Conservation (phyloP, 2,888 invertebrate genomes). For the Hypercompe scribonia region DNA sequence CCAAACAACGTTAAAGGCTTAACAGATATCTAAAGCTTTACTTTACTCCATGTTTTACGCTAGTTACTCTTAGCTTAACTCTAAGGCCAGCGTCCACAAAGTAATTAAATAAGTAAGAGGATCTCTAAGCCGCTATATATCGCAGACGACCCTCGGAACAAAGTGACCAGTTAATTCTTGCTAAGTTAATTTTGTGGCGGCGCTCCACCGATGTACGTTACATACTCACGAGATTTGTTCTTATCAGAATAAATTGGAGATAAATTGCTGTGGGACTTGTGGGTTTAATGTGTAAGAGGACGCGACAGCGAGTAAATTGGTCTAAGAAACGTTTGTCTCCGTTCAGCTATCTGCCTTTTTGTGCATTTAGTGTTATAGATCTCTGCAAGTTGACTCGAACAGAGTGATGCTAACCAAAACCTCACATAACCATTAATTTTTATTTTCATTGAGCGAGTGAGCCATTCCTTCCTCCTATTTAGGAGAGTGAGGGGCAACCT, state of each 20-base stretch:
- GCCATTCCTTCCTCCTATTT: no score
- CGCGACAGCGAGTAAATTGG: neutral
- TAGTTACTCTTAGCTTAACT: neutral
- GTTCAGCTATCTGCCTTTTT: no score
- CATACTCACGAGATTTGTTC: constrained; percentile 63
- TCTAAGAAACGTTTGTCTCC: no score
- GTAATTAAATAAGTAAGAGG: constrained; percentile 12
- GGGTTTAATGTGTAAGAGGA: constrained; percentile 19
- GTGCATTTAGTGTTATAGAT: neutral
- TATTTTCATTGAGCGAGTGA: no score
- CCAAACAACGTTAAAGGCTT: neutral
- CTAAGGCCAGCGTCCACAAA: neutral
- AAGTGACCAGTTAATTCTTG: constrained; percentile 19
- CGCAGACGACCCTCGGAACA: constrained; percentile 9
- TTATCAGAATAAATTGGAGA: constrained; percentile 71
- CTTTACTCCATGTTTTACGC: neutral
- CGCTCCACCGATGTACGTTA: constrained; percentile 10
- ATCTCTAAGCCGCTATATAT: constrained; percentile 2
- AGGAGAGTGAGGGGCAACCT: no score
- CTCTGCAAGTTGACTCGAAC: no score
- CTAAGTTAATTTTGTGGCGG: constrained; percentile 19
- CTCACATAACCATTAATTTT: no score
- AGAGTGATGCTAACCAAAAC: no score
- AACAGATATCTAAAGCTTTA: neutral
- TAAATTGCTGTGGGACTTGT: constrained; percentile 63